Percentiles rank a stretch among this genome's conserved stretches.
Evolutionary conservation across 2,113 vertebrate species (phyloP).

Genomic region (Hippoglossus stenolepis): DNA sequence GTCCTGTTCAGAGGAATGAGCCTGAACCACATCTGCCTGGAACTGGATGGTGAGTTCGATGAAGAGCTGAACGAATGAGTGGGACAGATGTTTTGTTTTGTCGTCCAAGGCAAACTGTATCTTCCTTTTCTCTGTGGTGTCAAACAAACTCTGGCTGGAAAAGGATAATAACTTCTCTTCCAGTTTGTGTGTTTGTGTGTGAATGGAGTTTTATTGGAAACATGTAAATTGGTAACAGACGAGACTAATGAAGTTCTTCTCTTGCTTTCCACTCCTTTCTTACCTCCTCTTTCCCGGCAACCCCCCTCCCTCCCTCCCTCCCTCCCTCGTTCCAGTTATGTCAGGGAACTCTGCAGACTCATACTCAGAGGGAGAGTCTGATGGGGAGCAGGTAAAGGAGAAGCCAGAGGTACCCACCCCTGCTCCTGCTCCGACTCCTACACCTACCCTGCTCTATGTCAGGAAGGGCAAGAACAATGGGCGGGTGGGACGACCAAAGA

Average conservation of each 20-base stretch:
- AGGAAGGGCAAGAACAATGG: slow-evolving; percentile 78
- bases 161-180: not conserved
- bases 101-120: not conserved
- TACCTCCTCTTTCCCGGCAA: not conserved
- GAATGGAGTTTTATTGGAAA: slow-evolving; percentile 1
- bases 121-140: not conserved
- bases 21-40: slow-evolving; percentile 86
- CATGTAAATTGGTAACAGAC: not conserved
- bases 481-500: slow-evolving; percentile 79
- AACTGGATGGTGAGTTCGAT: slow-evolving; percentile 82
- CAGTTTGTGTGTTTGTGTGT: not conserved
- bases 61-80: slow-evolving; percentile 9
- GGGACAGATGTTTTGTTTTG: slow-evolving; percentile 1
- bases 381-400: slow-evolving; percentile 78
- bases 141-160: slow-evolving; percentile 1
- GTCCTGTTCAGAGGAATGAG: slow-evolving; percentile 86
- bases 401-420: slow-evolving; percentile 49
- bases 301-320: not conserved
- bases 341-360: slow-evolving; percentile 86
- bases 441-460: slow-evolving; percentile 72
- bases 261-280: not conserved
- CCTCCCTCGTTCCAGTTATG: slow-evolving; percentile 73
- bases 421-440: slow-evolving; percentile 32
- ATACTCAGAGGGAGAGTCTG: slow-evolving; percentile 81
- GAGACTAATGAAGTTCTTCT: slow-evolving; percentile 6